These are phyloP conservation scores for Phoxinus dragarum DNA, from an alignment of 2,797 vertebrate genomes.

Conservation along the genomic window DNA sequence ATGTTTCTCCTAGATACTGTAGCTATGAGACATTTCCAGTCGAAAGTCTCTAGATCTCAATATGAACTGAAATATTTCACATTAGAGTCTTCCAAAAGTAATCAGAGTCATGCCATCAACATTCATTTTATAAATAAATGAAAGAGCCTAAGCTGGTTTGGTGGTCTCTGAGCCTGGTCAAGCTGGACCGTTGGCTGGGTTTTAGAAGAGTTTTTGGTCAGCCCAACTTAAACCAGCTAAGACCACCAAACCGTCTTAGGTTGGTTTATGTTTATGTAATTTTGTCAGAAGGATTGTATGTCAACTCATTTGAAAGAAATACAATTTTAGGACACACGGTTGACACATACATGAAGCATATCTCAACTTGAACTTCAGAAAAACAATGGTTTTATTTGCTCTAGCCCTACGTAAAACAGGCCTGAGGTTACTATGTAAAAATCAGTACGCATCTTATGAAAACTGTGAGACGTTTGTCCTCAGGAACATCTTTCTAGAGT, in stretches of 20 bases:
- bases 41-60: not conserved
- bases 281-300: not conserved
- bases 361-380: not conserved
- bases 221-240: not conserved
- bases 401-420: not conserved
- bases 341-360: not conserved
- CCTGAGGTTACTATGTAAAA: not conserved
- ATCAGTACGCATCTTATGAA: slow-evolving; percentile 1
- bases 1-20: not conserved
- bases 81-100: not conserved
- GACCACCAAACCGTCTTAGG: not conserved
- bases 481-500: slow-evolving; percentile 32
- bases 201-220: not conserved
- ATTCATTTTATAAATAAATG: not conserved
- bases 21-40: not conserved
- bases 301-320: not conserved
- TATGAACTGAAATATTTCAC: not conserved
- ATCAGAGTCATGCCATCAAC: not conserved
- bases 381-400: not conserved
- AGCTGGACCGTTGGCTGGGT: not conserved
- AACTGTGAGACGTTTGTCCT: slow-evolving; percentile 58
- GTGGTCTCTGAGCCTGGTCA: not conserved
- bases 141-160: not conserved
- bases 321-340: not conserved
- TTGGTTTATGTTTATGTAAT: not conserved